Evolutionary conservation across 2,888 invertebrate species (phyloP).

Genomic region (Drosophila gaucha): DNA sequence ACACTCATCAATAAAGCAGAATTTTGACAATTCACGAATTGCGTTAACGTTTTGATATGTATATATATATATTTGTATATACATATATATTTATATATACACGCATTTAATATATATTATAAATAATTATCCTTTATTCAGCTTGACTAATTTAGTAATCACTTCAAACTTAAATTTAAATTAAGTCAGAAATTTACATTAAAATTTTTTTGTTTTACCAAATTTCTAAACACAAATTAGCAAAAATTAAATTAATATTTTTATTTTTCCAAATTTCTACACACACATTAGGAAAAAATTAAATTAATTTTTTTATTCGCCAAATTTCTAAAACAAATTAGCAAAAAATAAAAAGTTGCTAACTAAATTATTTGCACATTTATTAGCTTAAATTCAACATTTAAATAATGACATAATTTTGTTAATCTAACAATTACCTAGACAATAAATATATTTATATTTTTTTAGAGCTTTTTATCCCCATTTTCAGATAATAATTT

Average conservation of each 20-base stretch:
- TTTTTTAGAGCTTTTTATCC: no score
- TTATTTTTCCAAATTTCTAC: not conserved
- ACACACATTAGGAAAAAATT: no score
- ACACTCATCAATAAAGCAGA: constrained; percentile 5
- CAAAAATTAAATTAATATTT: no score
- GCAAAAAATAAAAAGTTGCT: not conserved
- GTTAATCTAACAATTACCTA: constrained; percentile 4
- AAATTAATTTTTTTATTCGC: not conserved
- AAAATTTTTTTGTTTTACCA: not conserved
- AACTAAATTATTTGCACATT: not conserved
- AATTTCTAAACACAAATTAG: not conserved
- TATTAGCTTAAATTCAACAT: constrained; percentile 7
- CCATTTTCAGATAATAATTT: no score
- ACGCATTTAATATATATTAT: no score
- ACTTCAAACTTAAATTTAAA: not conserved
- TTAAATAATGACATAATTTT: constrained; percentile 2
- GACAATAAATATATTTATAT: no score
- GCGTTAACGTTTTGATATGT: constrained; percentile 6
- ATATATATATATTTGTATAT: not conserved
- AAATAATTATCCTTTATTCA: not conserved
- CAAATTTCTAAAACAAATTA: not conserved
- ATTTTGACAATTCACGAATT: not conserved
- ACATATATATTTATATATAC: not conserved
- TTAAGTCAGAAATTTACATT: not conserved
- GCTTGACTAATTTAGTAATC: constrained; percentile 1